These are phyloP conservation scores for Hoplodrina blanda DNA, from an alignment of 2,888 invertebrate species.

Conservation along the genomic window DNA sequence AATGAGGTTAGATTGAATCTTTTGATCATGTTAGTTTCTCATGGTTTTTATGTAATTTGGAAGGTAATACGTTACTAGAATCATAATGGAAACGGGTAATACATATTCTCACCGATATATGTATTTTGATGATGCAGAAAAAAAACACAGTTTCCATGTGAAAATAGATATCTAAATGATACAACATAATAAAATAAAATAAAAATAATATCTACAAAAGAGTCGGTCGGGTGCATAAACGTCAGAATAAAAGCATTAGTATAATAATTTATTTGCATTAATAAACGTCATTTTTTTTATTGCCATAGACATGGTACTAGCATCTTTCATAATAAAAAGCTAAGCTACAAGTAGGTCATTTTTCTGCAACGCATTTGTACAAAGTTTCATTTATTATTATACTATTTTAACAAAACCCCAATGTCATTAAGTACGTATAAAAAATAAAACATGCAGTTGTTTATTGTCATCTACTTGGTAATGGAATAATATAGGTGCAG, in stretches of 20 bases:
- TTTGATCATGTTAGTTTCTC: not conserved
- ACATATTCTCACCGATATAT: too few relatives aligned
- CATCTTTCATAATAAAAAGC: not conserved
- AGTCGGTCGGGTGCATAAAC: not conserved
- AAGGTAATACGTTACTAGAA: too few relatives aligned
- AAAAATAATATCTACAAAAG: too few relatives aligned
- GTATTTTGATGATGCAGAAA: not conserved
- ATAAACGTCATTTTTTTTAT: not conserved
- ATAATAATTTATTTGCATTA: conserved; percentile 5
- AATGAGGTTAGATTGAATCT: not conserved
- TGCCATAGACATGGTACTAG: not conserved
- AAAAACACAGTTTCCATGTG: not conserved
- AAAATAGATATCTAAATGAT: not conserved
- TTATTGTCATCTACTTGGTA: not conserved
- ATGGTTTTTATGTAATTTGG: not conserved
- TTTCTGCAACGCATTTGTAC: conserved; percentile 3
- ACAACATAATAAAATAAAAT: too few relatives aligned
- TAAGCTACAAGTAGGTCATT: conserved; percentile 1
- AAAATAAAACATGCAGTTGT: not conserved
- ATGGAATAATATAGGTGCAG: too few relatives aligned
- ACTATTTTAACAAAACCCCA: not conserved
- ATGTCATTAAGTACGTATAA: not conserved
- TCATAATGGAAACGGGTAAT: too few relatives aligned
- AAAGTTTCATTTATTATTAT: too few relatives aligned
- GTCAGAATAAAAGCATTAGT: not conserved